Conservation (phyloP, 2,888 invertebrate species). For the Idaea dimidiata region DNA sequence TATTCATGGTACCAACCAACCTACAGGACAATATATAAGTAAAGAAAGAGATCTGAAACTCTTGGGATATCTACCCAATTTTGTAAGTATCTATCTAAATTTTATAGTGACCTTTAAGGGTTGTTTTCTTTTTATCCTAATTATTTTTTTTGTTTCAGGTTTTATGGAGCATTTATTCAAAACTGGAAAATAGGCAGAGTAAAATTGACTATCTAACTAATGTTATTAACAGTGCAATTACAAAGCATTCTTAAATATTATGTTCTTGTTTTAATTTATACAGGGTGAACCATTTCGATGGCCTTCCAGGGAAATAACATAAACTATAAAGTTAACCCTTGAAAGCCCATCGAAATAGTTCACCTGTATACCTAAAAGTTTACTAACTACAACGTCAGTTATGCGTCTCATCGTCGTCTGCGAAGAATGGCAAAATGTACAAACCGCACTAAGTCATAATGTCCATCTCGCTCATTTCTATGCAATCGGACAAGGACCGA, state of each 20-base stretch:
- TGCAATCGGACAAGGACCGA: too few species aligned
- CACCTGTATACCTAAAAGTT: too few species aligned
- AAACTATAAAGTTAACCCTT: too few species aligned
- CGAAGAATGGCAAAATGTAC: too few species aligned
- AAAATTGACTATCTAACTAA: slow-evolving; percentile 54
- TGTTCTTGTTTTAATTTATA: not conserved
- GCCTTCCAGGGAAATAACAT: too few species aligned
- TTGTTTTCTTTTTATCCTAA: too few species aligned
- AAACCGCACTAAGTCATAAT: too few species aligned
- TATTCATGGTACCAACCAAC: slow-evolving; percentile 67
- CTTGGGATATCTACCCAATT: slow-evolving; percentile 80
- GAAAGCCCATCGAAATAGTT: too few species aligned
- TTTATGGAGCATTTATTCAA: slow-evolving; percentile 70
- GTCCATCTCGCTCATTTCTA: too few species aligned
- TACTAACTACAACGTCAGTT: too few species aligned
- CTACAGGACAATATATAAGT: slow-evolving; percentile 80
- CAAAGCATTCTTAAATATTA: not conserved
- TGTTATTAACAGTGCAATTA: slow-evolving; percentile 45
- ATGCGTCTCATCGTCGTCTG: too few species aligned
- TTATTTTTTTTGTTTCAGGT: slow-evolving; percentile 66
- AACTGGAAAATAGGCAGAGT: slow-evolving; percentile 43
- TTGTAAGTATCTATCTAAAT: slow-evolving; percentile 66
- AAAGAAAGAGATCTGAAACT: slow-evolving; percentile 83
- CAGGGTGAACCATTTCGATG: too few species aligned
- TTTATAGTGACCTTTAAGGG: not conserved